A percentile compares a stretch with the other conserved stretches of the same genome.
phyloP scores from a whole-genome alignment of 2,888 invertebrate species.

The Drosophila neotestacea region DNA sequence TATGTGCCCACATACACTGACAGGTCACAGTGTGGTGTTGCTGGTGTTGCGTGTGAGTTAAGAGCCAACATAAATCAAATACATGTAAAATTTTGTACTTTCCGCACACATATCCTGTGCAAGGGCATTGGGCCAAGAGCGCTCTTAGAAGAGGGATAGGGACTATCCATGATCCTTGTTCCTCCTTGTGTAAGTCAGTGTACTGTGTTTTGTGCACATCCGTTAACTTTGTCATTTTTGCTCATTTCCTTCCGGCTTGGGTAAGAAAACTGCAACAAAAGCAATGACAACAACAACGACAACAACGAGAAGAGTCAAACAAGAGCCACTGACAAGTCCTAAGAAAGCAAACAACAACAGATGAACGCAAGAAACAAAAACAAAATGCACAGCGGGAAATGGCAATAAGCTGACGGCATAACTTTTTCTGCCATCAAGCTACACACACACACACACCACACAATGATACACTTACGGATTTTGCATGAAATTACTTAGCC shows the following conservation, averaged over 20 bases:
- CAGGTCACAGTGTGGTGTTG: slow-evolving; percentile 42
- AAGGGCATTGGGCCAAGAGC: slow-evolving; percentile 62
- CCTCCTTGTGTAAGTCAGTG: slow-evolving; percentile 24
- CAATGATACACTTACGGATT: slow-evolving; percentile 23
- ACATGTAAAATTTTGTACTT: slow-evolving; percentile 81
- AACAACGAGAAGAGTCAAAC: slow-evolving; percentile 46
- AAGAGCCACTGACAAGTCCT: slow-evolving; percentile 78
- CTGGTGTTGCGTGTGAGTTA: slow-evolving; percentile 54
- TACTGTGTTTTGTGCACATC: slow-evolving; percentile 77
- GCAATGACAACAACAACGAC: slow-evolving; percentile 33
- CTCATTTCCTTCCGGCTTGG: slow-evolving; percentile 80
- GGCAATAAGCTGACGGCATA: slow-evolving; percentile 78
- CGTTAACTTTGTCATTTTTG: slow-evolving; percentile 83
- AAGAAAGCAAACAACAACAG: slow-evolving; percentile 67
- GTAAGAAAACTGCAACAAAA: slow-evolving; percentile 70
- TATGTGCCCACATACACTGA: slow-evolving; percentile 17
- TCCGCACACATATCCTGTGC: slow-evolving; percentile 79
- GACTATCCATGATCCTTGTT: slow-evolving; percentile 7
- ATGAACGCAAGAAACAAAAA: slow-evolving; percentile 43
- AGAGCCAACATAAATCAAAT: slow-evolving; percentile 80
- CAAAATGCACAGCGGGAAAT: slow-evolving; percentile 72
- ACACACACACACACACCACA: slow-evolving; percentile 24
- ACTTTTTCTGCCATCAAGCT: slow-evolving; percentile 59
- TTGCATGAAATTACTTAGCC: slow-evolving; percentile 72
- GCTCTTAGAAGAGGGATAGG: slow-evolving; percentile 8